Conservation (phyloP, 2,113 vertebrate species). For the Acrocephalus arundinaceus region DNA sequence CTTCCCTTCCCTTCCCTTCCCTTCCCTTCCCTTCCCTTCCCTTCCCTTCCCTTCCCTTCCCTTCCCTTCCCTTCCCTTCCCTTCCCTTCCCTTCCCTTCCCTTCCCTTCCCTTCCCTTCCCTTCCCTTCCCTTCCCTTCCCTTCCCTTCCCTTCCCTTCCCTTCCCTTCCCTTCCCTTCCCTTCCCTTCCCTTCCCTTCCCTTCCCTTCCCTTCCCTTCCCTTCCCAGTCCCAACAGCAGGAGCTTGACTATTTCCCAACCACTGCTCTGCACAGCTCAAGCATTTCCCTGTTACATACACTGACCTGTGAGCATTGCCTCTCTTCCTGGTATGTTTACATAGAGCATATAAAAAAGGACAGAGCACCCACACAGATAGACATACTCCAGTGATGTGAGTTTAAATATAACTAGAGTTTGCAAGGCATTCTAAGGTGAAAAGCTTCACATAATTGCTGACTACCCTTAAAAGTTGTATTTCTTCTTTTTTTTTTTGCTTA, state of each 20-base stretch:
- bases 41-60: background rate
- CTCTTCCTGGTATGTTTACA: background rate
- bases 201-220: background rate
- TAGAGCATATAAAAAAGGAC: background rate
- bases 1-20: background rate
- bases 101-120: background rate
- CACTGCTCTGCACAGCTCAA: background rate
- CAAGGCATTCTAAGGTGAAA: conserved; percentile 37
- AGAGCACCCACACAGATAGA: background rate
- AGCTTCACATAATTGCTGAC: background rate
- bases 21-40: background rate
- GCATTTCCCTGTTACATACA: background rate
- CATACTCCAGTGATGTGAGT: background rate
- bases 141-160: background rate
- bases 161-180: background rate
- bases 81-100: background rate
- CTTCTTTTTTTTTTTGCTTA: background rate
- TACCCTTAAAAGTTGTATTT: background rate
- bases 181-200: background rate
- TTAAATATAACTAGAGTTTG: conserved; percentile 18
- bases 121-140: background rate
- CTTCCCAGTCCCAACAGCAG: background rate
- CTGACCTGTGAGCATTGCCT: background rate
- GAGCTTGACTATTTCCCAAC: background rate
- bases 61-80: background rate